Percentiles rank a stretch among this genome's conserved stretches.
Evolutionary conservation across 1,140 invertebrate genomes (phyloP).

Genomic region (Ceratosolen solmsi): DNA sequence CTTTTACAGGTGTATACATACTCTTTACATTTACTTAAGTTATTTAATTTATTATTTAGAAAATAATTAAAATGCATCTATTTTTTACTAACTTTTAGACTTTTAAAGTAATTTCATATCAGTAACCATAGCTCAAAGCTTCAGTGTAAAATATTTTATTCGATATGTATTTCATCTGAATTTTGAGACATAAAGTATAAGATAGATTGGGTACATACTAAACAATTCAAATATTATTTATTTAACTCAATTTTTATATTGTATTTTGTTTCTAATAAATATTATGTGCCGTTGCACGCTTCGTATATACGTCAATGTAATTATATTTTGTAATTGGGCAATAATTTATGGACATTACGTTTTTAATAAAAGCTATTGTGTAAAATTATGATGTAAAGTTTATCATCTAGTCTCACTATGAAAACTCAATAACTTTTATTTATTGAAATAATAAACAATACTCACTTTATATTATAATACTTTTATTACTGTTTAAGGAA

Average conservation of each 20-base stretch:
- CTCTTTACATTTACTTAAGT: too few relatives aligned
- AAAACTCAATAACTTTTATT: background rate
- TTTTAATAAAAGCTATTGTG: background rate
- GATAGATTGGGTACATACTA: too few relatives aligned
- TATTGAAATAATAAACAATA: background rate
- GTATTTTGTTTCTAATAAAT: slow-evolving; percentile 19
- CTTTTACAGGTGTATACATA: background rate
- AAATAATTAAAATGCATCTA: too few relatives aligned
- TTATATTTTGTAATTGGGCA: background rate
- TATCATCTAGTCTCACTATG: background rate
- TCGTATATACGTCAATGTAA: background rate
- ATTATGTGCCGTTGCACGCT: background rate
- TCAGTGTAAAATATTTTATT: background rate
- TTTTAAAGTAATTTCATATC: too few relatives aligned
- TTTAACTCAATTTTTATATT: slow-evolving; percentile 5
- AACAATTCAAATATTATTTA: slow-evolving; percentile 1
- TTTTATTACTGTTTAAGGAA: background rate
- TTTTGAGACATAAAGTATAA: background rate
- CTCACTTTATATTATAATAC: background rate
- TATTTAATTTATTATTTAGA: too few relatives aligned
- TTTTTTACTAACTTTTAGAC: too few relatives aligned
- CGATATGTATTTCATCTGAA: background rate
- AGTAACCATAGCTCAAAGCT: too few relatives aligned
- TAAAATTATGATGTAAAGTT: background rate
- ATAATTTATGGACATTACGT: background rate